phyloP scores from a whole-genome alignment of 1,140 invertebrate genomes.

The Mizuhopecten yessoensis region DNA sequence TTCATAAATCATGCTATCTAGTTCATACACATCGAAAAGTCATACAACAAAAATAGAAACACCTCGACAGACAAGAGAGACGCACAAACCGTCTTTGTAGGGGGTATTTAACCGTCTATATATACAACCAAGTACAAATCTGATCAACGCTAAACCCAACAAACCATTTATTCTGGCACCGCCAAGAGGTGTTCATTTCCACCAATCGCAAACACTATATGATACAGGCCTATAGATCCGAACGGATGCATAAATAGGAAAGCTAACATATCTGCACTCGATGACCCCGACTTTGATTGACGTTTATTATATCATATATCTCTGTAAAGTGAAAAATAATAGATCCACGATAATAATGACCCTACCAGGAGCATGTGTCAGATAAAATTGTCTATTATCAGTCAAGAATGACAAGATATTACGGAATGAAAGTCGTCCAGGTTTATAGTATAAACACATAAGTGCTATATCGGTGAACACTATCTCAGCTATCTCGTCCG shows the following conservation, averaged over 20 bases:
- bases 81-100: background rate
- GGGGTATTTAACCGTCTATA: background rate
- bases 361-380: background rate
- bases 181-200: conserved; percentile 18
- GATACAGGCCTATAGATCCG: background rate
- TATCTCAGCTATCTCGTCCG: background rate
- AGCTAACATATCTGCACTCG: background rate
- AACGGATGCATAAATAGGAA: conserved; percentile 10
- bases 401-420: background rate
- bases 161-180: background rate
- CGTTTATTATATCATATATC: conserved; percentile 29
- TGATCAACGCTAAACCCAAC: background rate
- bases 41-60: conserved; percentile 39
- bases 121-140: conserved; percentile 14
- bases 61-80: background rate
- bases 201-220: background rate
- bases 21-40: conserved; percentile 26
- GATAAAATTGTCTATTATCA: background rate
- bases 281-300: conserved; percentile 3
- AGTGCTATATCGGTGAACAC: background rate
- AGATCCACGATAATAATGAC: conserved; percentile 19
- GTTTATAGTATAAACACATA: background rate
- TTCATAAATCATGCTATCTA: conserved; percentile 11
- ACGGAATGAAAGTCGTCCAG: background rate
- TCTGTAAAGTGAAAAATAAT: background rate